These are phyloP conservation scores for Anticlea derivata DNA, from an alignment of 2,888 invertebrate species.

Conservation along the genomic window DNA sequence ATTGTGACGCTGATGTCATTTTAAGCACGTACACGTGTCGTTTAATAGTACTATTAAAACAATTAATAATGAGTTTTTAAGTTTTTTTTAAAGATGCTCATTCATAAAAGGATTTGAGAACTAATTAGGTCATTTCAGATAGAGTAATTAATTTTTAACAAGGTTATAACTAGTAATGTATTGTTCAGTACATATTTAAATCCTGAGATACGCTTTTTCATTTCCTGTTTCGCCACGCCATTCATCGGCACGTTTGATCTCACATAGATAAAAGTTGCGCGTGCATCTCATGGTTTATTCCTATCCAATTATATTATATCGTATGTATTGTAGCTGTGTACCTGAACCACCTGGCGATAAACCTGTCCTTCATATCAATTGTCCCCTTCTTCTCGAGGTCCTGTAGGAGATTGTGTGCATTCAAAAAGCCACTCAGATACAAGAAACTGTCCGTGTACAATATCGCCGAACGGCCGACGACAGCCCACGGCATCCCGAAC, in stretches of 20 bases:
- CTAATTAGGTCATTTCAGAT: not conserved
- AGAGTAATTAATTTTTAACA: constrained; percentile 1
- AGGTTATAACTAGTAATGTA: not conserved
- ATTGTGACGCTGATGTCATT: too few relatives aligned
- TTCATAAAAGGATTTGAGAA: not conserved
- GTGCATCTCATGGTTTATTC: not conserved
- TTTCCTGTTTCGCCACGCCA: constrained; percentile 10
- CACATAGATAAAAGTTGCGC: not conserved
- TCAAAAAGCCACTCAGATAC: constrained; percentile 84
- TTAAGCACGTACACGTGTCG: constrained; percentile 28
- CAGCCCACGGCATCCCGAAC: constrained; percentile 83
- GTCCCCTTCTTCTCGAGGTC: constrained; percentile 78
- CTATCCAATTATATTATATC: not conserved
- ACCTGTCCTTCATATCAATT: constrained; percentile 75
- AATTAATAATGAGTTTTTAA: constrained; percentile 8
- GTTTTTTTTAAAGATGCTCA: constrained; percentile 5
- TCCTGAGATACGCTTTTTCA: constrained; percentile 2
- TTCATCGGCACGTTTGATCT: constrained; percentile 9
- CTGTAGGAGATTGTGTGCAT: constrained; percentile 78
- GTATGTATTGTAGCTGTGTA: constrained; percentile 37
- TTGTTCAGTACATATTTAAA: not conserved
- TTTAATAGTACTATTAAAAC: constrained; percentile 3
- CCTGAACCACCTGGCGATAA: constrained; percentile 83
- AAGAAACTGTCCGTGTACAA: constrained; percentile 86
- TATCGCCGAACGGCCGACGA: constrained; percentile 84